Percentiles rank a stretch among this genome's conserved stretches.
These are phyloP conservation scores for Hepsetus odoe DNA, from an alignment of 2,113 vertebrate species.

Conservation along the genomic window DNA sequence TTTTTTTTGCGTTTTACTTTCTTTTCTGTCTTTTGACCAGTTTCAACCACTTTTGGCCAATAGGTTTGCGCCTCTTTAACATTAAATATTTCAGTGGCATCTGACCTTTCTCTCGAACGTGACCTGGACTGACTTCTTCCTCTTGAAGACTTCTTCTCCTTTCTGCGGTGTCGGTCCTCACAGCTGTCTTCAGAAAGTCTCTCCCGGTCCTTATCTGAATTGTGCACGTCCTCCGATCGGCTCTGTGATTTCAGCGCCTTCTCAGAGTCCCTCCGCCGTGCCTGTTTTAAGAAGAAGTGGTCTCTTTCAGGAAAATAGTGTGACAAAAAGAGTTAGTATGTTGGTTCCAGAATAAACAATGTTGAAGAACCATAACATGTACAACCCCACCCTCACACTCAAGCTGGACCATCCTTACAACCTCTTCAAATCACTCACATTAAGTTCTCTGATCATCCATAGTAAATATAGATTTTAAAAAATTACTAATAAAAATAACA, in stretches of 20 bases:
- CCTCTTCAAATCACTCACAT: conserved; percentile 2
- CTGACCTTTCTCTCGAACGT: conserved; percentile 89
- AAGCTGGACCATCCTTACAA: not conserved
- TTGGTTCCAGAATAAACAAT: conserved; percentile 83
- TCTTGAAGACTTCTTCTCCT: conserved; percentile 86
- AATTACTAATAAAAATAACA: not conserved
- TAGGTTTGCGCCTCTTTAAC: no score
- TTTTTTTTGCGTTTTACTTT: no score
- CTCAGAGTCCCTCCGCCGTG: conserved; percentile 92
- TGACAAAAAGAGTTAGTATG: conserved; percentile 99
- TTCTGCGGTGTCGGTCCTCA: conserved; percentile 91
- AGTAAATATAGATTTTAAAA: not conserved
- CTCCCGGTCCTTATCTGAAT: conserved; percentile 85
- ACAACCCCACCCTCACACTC: conserved; percentile 71
- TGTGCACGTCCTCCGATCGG: conserved; percentile 85
- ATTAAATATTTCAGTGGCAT: not conserved
- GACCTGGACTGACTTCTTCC: conserved; percentile 90
- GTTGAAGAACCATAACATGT: conserved; percentile 83
- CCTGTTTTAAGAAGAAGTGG: conserved; percentile 99
- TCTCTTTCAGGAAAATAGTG: conserved; percentile 99
- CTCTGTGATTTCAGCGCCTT: conserved; percentile 89
- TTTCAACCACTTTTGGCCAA: no score
- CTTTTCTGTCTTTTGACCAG: no score
- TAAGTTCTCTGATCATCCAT: not conserved
- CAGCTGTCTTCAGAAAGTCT: conserved; percentile 88